These are phyloP conservation scores for Orthosia gothica DNA, from an alignment of 2,888 invertebrate species.

Conservation along the genomic window DNA sequence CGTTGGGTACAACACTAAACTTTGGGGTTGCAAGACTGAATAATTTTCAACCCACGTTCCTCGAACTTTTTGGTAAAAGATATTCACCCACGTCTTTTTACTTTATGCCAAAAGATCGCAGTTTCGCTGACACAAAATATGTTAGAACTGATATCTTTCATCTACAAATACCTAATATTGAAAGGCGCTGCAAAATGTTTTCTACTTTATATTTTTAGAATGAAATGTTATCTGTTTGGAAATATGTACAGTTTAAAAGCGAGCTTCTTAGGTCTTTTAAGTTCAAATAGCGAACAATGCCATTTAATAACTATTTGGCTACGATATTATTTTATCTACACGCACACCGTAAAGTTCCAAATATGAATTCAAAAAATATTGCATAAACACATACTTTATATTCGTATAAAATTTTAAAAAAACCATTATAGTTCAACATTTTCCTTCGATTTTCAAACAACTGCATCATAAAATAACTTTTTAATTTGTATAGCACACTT, in stretches of 20 bases:
- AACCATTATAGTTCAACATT: no score
- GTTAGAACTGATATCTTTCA: conserved; percentile 12
- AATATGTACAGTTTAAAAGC: conserved; percentile 10
- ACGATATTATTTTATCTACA: conserved; percentile 15
- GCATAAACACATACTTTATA: no score
- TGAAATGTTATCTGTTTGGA: conserved; percentile 5
- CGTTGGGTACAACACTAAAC: conserved; percentile 41
- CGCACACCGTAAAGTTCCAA: no score
- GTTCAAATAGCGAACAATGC: conserved; percentile 7
- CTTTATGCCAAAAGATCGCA: conserved; percentile 17
- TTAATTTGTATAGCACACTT: no score
- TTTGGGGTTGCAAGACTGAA: conserved; percentile 17
- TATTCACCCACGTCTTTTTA: conserved; percentile 7
- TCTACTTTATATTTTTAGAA: conserved; percentile 7
- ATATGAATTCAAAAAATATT: no score
- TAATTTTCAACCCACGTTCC: conserved; percentile 3
- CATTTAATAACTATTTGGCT: conserved; percentile 17
- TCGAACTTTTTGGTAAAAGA: conserved; percentile 5
- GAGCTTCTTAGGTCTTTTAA: conserved; percentile 2
- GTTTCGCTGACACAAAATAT: conserved; percentile 33
- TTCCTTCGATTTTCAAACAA: no score
- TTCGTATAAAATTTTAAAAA: no score
- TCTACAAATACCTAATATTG: conserved; percentile 26
- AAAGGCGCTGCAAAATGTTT: conserved; percentile 6
- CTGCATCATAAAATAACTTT: no score